Base-by-base conservation (phyloP, 64 coral and sea anemone species). In the Hydrozoanthus tunicans region DNA sequence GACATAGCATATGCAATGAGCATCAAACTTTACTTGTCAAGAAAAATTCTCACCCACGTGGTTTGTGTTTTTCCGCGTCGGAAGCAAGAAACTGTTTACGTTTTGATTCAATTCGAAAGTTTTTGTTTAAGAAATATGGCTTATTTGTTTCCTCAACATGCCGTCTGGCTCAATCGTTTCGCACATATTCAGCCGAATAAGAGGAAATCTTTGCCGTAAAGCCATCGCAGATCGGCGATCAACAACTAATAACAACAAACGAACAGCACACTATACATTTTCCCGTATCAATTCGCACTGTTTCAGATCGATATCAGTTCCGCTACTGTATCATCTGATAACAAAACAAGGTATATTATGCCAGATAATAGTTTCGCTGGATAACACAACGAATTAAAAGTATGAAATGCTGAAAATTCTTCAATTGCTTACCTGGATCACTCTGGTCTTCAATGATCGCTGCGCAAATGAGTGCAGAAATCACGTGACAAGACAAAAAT, bases 21-120 rank as follows among this genome's bases (percentile, higher is more conserved):
- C 11, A 56, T 79, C 77, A 79, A 78, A 78, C 76, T 78, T 56
- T 14, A 56, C 53, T 78, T 51, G 15, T 53, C 77, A 79, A 79
- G 67, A 70, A 70, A 70, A 70, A 13, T 23, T 70, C 20, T 20
- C 20, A 20, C 67, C 12, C 67, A 70, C 67, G 67, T 70, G 67
- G 15, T 26, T 70, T 70, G 67, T 70, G 15, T 70, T 70, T 70
- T 70, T 4, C 67, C 67, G 67, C 67, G 17, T 70, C 67, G 67
- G 13, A 70, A 70, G 67, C 67, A 70, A 70, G 67, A 70, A 70
- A 70, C 15, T 70, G 6, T 12, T 70, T 70, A 13, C 67, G 24
- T 20, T 70, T 70, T 70, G 67, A 70, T 17, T 13, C 17, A 23
- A n/a, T 24, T n/a, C 17, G 15, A 25, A 70, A 70, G 4, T n/a